Conservation (phyloP, 2,797 vertebrate species). For the Tachyglossus aculeatus region DNA sequence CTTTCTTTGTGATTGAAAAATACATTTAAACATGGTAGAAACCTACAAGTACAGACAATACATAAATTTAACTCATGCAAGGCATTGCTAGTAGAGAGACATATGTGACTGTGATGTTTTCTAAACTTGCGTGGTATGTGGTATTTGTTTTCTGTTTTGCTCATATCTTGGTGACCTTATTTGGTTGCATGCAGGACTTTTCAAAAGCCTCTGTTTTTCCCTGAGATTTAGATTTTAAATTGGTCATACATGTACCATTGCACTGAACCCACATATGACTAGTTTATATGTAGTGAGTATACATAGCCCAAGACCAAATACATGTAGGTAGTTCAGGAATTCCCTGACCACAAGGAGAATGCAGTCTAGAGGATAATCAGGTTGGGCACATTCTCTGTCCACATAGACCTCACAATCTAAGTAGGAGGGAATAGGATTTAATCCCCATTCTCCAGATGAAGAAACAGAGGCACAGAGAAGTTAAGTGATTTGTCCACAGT, state of each 20-base stretch:
- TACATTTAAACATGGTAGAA: background rate
- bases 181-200: background rate
- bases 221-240: background rate
- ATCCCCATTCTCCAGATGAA: too few relatives aligned
- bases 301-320: too few relatives aligned
- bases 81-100: background rate
- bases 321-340: too few relatives aligned
- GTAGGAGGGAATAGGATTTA: too few relatives aligned
- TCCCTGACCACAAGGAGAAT: too few relatives aligned
- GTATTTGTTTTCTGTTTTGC: background rate
- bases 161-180: background rate
- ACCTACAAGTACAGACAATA: background rate
- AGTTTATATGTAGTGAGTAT: background rate
- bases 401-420: too few relatives aligned
- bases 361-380: too few relatives aligned
- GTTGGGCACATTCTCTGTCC: too few relatives aligned
- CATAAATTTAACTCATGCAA: background rate
- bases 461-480: too few relatives aligned
- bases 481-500: too few relatives aligned
- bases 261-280: background rate
- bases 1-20: conserved; percentile 20
- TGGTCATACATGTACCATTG: background rate
- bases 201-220: background rate
- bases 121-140: rapidly evolving
- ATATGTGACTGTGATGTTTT: background rate